Percentiles rank a stretch among this genome's conserved stretches.
phyloP scores from a whole-genome alignment of 2,797 vertebrate genomes.

The Acropternis orthonyx region DNA sequence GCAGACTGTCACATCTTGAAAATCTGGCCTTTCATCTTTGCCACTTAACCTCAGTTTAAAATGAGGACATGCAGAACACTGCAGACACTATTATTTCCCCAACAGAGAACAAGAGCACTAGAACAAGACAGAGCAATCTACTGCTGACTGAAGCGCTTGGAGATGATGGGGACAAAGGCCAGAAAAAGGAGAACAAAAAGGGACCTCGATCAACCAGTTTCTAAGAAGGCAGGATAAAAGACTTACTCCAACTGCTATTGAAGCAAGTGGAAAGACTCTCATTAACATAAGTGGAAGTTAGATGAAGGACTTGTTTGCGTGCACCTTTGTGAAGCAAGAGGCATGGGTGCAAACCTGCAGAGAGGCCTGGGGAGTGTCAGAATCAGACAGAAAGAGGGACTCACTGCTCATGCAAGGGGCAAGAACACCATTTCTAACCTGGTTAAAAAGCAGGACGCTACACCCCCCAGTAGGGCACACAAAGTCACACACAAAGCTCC shows the following conservation, averaged over 20 bases:
- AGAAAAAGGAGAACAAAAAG: not conserved
- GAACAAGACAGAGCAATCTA: not conserved
- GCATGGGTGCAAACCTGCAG: not conserved
- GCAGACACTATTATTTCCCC: not conserved
- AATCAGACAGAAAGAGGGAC: not conserved
- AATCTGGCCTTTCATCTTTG: slow-evolving; percentile 1
- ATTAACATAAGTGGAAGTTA: not conserved
- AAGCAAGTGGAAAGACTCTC: not conserved
- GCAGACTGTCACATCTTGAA: not conserved
- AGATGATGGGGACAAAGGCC: not conserved
- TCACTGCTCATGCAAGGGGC: not conserved
- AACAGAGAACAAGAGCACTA: not conserved
- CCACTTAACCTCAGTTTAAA: not conserved
- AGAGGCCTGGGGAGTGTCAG: not conserved
- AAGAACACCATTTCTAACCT: not conserved
- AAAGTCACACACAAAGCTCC: not conserved
- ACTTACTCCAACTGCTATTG: accelerated
- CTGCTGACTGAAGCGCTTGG: not conserved
- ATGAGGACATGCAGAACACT: not conserved
- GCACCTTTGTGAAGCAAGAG: not conserved
- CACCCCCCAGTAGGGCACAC: not conserved
- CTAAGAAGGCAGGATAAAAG: slow-evolving; percentile 5
- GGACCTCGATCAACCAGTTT: not conserved
- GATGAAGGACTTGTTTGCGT: not conserved
- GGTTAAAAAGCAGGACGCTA: not conserved